Base-by-base conservation (phyloP, 2,888 invertebrate genomes). In the Hirtodrosophila duncani region DNA sequence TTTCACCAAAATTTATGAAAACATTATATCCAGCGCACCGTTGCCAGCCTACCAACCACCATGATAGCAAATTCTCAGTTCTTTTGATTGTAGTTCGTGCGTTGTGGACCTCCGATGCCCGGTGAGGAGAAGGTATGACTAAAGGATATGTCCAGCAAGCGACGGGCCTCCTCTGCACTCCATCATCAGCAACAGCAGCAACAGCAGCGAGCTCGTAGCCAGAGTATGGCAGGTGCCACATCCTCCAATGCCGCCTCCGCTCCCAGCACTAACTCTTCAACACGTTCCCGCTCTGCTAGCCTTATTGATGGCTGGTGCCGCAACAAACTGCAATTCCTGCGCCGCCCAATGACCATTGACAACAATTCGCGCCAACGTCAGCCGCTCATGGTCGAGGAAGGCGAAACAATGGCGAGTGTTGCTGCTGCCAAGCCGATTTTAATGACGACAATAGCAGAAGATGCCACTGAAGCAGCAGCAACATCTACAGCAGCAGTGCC, bases 111-210 rank as follows among this genome's bases (percentile, higher is more conserved):
- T 88, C 86, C 90, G 89, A 80, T 90, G 83, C 89, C 91, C 70
- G 92, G 91, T 77, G 94, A 93, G 88, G 93, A 94, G 86, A 93
- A 93, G 88, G 93, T 94, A 89, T 94, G 93, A 93, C 92, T 92
- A 89, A 89, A 90, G 69, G 89, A 89, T 30, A 46, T 83, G 69
- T 79, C 84, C 63, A 82, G 77, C 49, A 63, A 80, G 55, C 71
- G 86, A 42, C 84, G 85, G 44, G 83, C 84, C 44, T 86, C 85
- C 51, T 82, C 84, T 50, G 82, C 77, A 9, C 75, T 72, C 39
- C 62, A 62, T n/a, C 70, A 64, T 1, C 69, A 56, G 0, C 46
- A 53, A 11, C 62, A 67, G 13, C 50, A 45, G 0, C 51, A 63
- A 6, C 69, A 60, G 8, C 58, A 49, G 7, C 51, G 50, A 36